Conservation (phyloP, 2,888 invertebrate species). For the Coleophora flavipennella region DNA sequence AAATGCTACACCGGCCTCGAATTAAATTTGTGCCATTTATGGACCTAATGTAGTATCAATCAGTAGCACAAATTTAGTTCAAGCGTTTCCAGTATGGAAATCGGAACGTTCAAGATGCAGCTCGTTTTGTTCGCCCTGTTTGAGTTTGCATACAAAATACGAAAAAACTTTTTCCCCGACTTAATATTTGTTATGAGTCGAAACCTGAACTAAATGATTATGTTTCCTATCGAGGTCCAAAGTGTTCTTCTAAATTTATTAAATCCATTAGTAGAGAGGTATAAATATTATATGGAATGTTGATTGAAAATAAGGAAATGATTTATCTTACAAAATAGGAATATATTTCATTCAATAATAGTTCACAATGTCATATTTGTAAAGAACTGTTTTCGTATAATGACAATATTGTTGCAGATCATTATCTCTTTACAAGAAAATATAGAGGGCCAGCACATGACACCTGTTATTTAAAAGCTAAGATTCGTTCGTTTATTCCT, state of each 20-base stretch:
- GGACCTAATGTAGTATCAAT: no score
- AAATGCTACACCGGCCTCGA: no score
- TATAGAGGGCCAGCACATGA: constrained; percentile 3
- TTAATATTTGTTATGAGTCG: constrained; percentile 3
- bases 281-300: not conserved
- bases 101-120: no score
- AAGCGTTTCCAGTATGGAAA: no score
- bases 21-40: no score
- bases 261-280: not conserved
- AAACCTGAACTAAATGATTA: constrained; percentile 3
- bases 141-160: no score
- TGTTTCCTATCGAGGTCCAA: constrained; percentile 7
- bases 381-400: not conserved
- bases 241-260: constrained; percentile 4
- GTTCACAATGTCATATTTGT: constrained; percentile 5
- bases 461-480: constrained; percentile 1
- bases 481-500: constrained; percentile 11
- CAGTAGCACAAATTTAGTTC: no score
- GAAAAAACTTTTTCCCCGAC: no score
- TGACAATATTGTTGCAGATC: constrained; percentile 4
- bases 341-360: not conserved
- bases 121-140: no score
- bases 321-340: not conserved
- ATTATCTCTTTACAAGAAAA: constrained; percentile 11
- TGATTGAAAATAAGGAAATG: not conserved